Evolutionary conservation across 1,140 invertebrate species (phyloP).

Genomic region (Halyomorpha halys): DNA sequence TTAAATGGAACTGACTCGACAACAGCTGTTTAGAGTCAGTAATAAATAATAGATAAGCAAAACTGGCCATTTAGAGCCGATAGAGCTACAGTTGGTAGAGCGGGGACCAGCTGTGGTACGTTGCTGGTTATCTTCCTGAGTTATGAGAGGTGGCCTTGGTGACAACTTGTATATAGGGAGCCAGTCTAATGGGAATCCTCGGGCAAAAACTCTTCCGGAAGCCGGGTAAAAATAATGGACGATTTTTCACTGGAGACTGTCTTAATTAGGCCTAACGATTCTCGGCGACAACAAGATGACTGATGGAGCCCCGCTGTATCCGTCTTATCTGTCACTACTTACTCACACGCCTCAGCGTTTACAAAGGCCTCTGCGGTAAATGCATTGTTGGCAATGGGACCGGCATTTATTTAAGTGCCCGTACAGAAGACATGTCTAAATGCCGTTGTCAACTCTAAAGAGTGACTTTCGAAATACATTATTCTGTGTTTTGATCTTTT

Average conservation of each 20-base stretch:
- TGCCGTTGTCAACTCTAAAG: no score
- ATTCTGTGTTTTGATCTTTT: no score
- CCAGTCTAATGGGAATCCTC: neutral
- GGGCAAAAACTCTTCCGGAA: neutral
- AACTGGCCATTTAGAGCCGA: no score
- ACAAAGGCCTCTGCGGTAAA: no score
- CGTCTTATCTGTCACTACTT: neutral
- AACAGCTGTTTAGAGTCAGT: no score
- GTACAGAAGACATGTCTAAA: no score
- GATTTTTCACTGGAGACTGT: constrained; percentile 16
- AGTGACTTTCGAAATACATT: no score
- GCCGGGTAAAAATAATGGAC: constrained; percentile 13
- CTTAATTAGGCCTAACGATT: constrained; percentile 18
- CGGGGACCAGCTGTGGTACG: neutral
- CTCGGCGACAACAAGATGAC: neutral
- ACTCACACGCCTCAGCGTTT: no score
- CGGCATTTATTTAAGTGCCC: no score
- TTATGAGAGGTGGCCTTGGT: neutral
- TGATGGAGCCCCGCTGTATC: neutral
- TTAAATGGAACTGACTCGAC: no score
- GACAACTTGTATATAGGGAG: constrained; percentile 3
- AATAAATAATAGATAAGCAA: no score
- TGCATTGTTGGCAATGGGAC: no score
- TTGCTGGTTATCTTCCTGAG: neutral
- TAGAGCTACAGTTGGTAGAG: neutral